Conservation (phyloP, 2,113 vertebrate genomes). For the Atherinomorus stipes region DNA sequence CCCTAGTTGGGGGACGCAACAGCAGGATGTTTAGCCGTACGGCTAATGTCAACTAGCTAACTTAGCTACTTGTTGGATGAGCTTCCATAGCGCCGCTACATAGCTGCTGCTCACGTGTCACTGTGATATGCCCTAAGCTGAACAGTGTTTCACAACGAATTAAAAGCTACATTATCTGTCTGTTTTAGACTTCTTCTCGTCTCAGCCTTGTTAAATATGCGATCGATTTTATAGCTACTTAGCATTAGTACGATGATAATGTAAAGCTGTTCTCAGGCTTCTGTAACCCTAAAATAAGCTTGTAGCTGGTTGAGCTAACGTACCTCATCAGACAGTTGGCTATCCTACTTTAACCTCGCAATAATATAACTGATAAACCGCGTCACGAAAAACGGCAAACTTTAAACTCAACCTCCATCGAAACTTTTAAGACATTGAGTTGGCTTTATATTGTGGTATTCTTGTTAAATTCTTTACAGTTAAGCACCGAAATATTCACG, state of each 20-base stretch:
- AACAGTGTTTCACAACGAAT: slow-evolving; percentile 20
- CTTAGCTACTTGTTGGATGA: slow-evolving; percentile 45
- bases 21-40: slow-evolving; percentile 5
- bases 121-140: slow-evolving; percentile 59
- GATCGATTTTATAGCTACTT: too few relatives aligned
- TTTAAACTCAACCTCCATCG: neutral
- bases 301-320: neutral
- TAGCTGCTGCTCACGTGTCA: slow-evolving; percentile 81
- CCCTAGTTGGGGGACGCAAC: neutral
- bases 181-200: neutral
- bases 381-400: neutral
- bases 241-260: too few relatives aligned
- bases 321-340: neutral
- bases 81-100: slow-evolving; percentile 42
- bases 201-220: accelerated
- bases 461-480: neutral
- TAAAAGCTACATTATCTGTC: accelerated
- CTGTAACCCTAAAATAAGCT: neutral
- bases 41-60: slow-evolving; percentile 57
- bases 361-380: neutral
- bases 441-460: neutral
- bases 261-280: neutral
- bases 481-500: neutral
- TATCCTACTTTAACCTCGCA: neutral
- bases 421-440: neutral